Evolutionary conservation across 2,888 invertebrate species (phyloP).

Genomic region (Norana najaformis): DNA sequence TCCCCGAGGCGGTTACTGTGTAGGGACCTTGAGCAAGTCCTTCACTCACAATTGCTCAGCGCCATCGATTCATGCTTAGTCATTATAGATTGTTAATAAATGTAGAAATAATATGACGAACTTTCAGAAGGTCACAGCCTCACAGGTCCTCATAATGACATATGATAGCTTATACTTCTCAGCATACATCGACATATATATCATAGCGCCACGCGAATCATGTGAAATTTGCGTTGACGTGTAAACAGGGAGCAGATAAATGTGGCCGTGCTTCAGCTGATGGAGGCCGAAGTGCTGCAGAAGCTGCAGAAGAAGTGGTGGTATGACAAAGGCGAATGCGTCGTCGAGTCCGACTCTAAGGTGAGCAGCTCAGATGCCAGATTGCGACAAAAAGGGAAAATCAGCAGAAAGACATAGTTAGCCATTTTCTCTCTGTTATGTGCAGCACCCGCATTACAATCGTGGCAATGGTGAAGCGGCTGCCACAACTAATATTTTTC

Average conservation of each 20-base stretch:
- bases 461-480: no score
- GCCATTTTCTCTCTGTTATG: no score
- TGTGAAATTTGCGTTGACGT: neutral
- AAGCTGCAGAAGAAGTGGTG: constrained; percentile 94
- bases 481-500: no score
- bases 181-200: neutral
- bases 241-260: constrained; percentile 82
- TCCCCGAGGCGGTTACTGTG: no score
- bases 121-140: neutral
- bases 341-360: constrained; percentile 41
- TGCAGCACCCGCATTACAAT: no score
- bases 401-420: neutral
- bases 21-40: no score
- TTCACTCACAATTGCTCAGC: no score
- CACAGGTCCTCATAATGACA: neutral
- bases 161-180: neutral
- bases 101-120: no score
- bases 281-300: constrained; percentile 87
- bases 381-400: constrained; percentile 62
- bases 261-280: constrained; percentile 83
- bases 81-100: no score
- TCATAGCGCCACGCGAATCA: neutral
- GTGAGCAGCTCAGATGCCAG: neutral
- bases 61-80: no score
- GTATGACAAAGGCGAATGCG: constrained; percentile 76